A percentile compares a stretch with the other conserved stretches of the same genome.
Evolutionary conservation across 30 jellyfish, hydroid and myxozoan genomes (phyloP).

Genomic region (Nemopilema nomurai): DNA sequence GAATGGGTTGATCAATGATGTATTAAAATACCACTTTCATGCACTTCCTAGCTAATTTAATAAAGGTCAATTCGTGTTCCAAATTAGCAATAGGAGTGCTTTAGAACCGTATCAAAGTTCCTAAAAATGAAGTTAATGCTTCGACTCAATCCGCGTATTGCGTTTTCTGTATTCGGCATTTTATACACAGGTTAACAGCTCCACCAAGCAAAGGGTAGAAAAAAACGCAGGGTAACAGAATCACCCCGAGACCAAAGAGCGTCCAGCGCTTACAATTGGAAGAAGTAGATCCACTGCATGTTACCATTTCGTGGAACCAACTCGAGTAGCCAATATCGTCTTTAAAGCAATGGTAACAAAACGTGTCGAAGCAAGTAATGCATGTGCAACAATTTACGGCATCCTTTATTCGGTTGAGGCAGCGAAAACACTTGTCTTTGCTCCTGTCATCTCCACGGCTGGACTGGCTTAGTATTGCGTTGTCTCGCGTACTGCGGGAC

Average conservation of each 20-base stretch:
- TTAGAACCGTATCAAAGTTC: too few species aligned
- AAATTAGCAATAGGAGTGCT: too few species aligned
- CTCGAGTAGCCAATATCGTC: slow-evolving; percentile 87
- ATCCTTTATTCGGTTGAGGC: slow-evolving; percentile 31
- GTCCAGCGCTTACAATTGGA: slow-evolving; percentile 48
- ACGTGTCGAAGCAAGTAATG: slow-evolving; percentile 81
- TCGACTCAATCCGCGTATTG: background rate
- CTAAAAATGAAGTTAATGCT: background rate
- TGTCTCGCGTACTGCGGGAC: background rate
- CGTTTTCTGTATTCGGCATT: slow-evolving; percentile 12
- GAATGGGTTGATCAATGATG: too few species aligned
- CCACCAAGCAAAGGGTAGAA: slow-evolving; percentile 63
- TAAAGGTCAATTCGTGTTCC: too few species aligned
- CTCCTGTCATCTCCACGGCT: background rate
- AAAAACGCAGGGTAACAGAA: slow-evolving; percentile 53
- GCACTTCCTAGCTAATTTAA: too few species aligned
- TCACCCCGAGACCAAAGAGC: slow-evolving; percentile 44
- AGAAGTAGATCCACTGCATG: slow-evolving; percentile 27
- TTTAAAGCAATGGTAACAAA: slow-evolving; percentile 81
- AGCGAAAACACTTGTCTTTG: slow-evolving; percentile 48
- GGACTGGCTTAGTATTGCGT: background rate
- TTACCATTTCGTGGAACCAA: slow-evolving; percentile 53
- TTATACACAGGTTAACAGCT: slow-evolving; percentile 44
- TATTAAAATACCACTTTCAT: too few species aligned
- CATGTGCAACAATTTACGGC: slow-evolving; percentile 80